These are phyloP conservation scores for Metopia argyrocephala DNA, from an alignment of 2,888 invertebrate genomes.

Conservation along the genomic window DNA sequence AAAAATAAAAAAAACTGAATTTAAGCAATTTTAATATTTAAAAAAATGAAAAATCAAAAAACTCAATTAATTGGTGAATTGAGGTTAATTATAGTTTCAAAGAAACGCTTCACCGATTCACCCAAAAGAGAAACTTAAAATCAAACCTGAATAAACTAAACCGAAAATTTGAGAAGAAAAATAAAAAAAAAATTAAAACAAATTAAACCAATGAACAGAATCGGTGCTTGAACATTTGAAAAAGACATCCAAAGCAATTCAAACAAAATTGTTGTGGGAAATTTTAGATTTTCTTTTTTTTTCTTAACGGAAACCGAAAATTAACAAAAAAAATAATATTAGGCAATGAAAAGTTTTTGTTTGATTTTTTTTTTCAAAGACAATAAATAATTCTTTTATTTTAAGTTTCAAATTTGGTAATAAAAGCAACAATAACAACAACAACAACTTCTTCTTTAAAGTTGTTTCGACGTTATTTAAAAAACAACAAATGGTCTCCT, in stretches of 20 bases:
- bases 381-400: slow-evolving; percentile 69
- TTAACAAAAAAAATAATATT: background rate
- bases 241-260: slow-evolving; percentile 35
- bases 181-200: slow-evolving; percentile 29
- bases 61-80: slow-evolving; percentile 57
- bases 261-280: background rate
- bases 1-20: slow-evolving; percentile 33
- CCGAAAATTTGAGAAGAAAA: slow-evolving; percentile 35
- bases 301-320: background rate
- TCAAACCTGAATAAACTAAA: slow-evolving; percentile 30
- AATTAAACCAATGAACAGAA: slow-evolving; percentile 44
- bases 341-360: background rate
- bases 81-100: slow-evolving; percentile 63
- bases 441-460: slow-evolving; percentile 42
- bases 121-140: slow-evolving; percentile 44
- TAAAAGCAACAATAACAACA: slow-evolving; percentile 68
- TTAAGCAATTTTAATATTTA: slow-evolving; percentile 48
- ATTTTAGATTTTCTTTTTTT: background rate
- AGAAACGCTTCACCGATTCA: slow-evolving; percentile 72
- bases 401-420: slow-evolving; percentile 63
- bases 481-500: slow-evolving; percentile 68
- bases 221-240: slow-evolving; percentile 55
- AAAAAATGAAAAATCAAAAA: slow-evolving; percentile 27
- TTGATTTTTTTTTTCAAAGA: background rate
- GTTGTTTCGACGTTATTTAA: slow-evolving; percentile 52